Evolutionary conservation across 1,140 invertebrate genomes (phyloP), one percentile per base, ranked within the genome.

Genomic region (Thaumatotibia leucotreta): DNA sequence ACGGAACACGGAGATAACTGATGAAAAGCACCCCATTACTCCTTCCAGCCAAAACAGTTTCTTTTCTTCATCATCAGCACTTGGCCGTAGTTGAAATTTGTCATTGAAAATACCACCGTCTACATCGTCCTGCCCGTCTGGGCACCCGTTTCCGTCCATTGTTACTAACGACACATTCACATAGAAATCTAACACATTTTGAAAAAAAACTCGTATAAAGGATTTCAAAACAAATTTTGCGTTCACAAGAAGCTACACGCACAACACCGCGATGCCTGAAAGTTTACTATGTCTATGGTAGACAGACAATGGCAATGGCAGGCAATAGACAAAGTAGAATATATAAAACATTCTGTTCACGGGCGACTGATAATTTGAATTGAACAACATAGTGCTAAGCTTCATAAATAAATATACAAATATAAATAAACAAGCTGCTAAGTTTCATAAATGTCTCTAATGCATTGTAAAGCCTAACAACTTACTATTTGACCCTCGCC

Each of bases 11-110:
- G 81, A 77, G 22, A 78, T 64, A 4, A 89, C 68, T 0, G 73
- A 75, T 5, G 83, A 79, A 63, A 89, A 86, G 63, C 86, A 89
- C 0, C 82, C 76, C 61, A 82, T 66, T 14, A 89, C 73, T 32
- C 81, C 81, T n/a, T 72, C 79, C 67, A 81, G 73, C 84, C 84
- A 86, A 63, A 79, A 79, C 33, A 77, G 33, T 58, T 68, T 67
- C 45, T 80, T 83, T 65, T 86, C 84, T 50, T 80, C 82, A 20
- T 78, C 65, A 20, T 24, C 32, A 58, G 52, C 49, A 22, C 61
- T 14, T 2, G 23, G 64, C 10, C 32, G 24, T n/a, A 54, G n/a
- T 29, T 54, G 49, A 20, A 22, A 22, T 24, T 11, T 31, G 63
- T 65, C 63, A 45, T 65, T 65, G 35, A 32, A 23, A 52, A 27